A percentile compares a stretch with the other conserved stretches of the same genome.
phyloP scores from a whole-genome alignment of 2,113 vertebrate genomes.

The Dromaius novaehollandiae region DNA sequence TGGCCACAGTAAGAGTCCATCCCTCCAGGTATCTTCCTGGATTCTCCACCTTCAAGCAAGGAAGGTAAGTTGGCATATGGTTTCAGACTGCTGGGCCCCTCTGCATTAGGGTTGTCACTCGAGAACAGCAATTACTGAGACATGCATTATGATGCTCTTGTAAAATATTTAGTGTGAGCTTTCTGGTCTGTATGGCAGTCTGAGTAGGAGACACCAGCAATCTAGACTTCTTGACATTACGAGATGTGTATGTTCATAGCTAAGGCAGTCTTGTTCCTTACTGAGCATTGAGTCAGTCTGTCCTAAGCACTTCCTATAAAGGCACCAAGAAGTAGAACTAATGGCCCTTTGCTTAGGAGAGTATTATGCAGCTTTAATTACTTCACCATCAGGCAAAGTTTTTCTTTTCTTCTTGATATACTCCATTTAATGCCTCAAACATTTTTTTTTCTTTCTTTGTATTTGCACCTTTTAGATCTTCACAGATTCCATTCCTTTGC shows the following conservation, averaged over 20 bases:
- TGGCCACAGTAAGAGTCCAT: not conserved
- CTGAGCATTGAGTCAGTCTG: not conserved
- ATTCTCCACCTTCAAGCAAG: not conserved
- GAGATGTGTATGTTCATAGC: not conserved
- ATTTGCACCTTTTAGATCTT: not conserved
- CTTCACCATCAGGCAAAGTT: not conserved
- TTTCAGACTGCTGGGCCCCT: not conserved
- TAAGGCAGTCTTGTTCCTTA: not conserved
- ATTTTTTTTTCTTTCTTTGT: not conserved
- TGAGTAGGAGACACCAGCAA: not conserved
- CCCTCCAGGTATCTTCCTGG: not conserved
- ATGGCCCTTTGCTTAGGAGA: not conserved
- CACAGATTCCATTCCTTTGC: not conserved
- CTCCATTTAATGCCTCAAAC: not conserved
- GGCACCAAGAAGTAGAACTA: not conserved
- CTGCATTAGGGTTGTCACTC: not conserved
- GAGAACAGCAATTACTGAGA: not conserved
- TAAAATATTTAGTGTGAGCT: not conserved
- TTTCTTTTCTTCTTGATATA: not conserved
- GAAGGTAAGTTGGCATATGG: not conserved
- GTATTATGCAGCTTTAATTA: not conserved
- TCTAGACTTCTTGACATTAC: not conserved
- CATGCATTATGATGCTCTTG: not conserved
- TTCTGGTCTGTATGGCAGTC: not conserved
- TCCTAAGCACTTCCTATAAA: not conserved